Evolutionary conservation across 2,888 invertebrate genomes (phyloP), one percentile per base, ranked within the genome.

Genomic region (Eueremaeus valkanovi): DNA sequence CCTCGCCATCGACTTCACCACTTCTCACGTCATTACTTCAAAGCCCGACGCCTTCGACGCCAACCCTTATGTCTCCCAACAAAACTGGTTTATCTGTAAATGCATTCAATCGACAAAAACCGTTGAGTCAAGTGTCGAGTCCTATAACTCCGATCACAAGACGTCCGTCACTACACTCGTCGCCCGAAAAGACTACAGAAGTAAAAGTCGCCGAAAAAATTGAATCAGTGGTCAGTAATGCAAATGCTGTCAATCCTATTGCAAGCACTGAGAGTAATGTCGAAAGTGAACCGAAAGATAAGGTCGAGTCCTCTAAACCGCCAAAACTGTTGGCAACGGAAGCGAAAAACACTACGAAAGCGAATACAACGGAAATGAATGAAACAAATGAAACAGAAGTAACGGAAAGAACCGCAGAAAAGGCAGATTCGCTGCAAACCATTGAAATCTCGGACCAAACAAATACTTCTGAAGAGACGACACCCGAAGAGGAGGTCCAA

Each of bases 11-110:
- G 78, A 84, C 81, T 13, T 85, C 87, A 9, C 93, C 93, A 0
- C 84, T 94, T 61, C 85, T 94, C 68, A 92, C 93, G 11, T 92
- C 92, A 66, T 85, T 94, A 49, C 84, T 94, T 6, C 92, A 93
- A 83, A 90, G 89, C 63, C 88, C 88, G 0, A 87, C 87, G 36
- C 87, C 87, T 73, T 83, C 84, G n/a, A 66, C 33, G 1, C 66
- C 16, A 66, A 66, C 11, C 27, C 24, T 66, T 66, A n/a, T 66
- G 18, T 66, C 66, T 33, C 66, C 66, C 9, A 66, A 33, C 18
- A 66, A 66, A 36, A 24, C 83, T 76, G 24, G 61, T 33, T 29
- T 45, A 45, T 72, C 72, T 13, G 3, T 13, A 3, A 31, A 72
- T 31, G 3, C 16, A 21, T 13, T 45, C 6, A 40, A 5, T 11